Conservation (phyloP, 2,888 invertebrate genomes). For the Eurytoma adleriae region DNA sequence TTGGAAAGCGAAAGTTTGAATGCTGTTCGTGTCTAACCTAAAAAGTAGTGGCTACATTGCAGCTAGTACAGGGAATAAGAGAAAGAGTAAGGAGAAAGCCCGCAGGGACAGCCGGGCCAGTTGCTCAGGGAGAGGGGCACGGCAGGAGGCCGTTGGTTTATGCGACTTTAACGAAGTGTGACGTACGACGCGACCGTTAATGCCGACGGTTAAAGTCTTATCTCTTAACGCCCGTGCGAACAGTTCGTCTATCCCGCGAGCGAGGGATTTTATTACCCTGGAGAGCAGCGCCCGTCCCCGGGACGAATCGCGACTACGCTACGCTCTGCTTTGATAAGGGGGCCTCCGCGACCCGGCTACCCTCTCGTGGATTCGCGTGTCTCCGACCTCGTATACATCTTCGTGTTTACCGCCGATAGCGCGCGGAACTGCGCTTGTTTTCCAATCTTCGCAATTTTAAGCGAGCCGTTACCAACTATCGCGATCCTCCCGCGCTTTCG, state of each 20-base stretch:
- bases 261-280: constrained; percentile 42
- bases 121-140: not conserved
- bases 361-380: not conserved
- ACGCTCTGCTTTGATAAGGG: constrained; percentile 38
- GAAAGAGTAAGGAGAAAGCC: not conserved
- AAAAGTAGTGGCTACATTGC: too few relatives aligned
- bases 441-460: too few relatives aligned
- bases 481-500: too few relatives aligned
- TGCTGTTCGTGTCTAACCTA: too few relatives aligned
- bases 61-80: too few relatives aligned
- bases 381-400: not conserved
- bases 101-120: not conserved
- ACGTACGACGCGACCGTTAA: constrained; percentile 53
- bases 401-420: too few relatives aligned
- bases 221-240: constrained; percentile 64
- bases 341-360: not conserved
- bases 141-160: constrained; percentile 24
- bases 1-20: too few relatives aligned
- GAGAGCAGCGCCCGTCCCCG: not conserved
- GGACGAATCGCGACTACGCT: constrained; percentile 18
- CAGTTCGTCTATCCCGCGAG: constrained; percentile 47
- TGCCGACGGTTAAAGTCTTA: constrained; percentile 58
- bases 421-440: too few relatives aligned
- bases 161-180: constrained; percentile 56
- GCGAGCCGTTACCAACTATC: too few relatives aligned